Base-by-base conservation (phyloP, 37 sponge, comb jelly and placozoan species). In the Chondrilla cf. caribensis region DNA sequence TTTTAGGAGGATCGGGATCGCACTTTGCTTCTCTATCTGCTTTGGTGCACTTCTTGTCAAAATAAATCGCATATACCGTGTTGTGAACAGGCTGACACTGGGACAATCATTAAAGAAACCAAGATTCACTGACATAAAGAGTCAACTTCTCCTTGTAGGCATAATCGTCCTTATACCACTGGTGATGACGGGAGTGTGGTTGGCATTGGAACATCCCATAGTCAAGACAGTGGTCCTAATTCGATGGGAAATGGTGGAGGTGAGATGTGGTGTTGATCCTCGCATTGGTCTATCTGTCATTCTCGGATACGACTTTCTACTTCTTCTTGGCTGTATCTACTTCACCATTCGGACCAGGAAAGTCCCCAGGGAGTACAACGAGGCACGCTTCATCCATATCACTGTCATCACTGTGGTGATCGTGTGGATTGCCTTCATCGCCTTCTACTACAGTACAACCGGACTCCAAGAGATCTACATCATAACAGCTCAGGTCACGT, bases 41-140 rank as follows among this genome's bases (percentile, higher is more conserved):
- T 85, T 95, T 43, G 86, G 88, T 44, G 88, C 96, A 0, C 88
- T 95, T 1, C 58, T 92, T 5, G 71, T 92, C 41, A 95, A 95
- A 70, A 87, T 92, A 37, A 38, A 80, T 18, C 85, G 96, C 15
- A 90, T 95, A 0, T 70, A 90, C 17, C 80, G 96, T 14, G 88
- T 95, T 19, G 92, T 95, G 32, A 75, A 73, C 24, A 37, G 36
- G 2, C 38, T 18, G 21, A 42, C 24, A 1, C 18, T 43, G 17
- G 54, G 54, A 78, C 39, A 36, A 40, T 28, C 26, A 17, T 0
- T 68, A 22, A 44, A 68, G 5, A 51, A 67, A 6, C 88, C 92
- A 5, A 72, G 84, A 18, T 93, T 93, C 54, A 84, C 83, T 0
- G 85, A 78, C 0, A 81, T 84, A 2, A 22, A 47, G 26, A 86